A percentile compares a stretch with the other conserved stretches of the same genome.
phyloP scores from a whole-genome alignment of 2,113 vertebrate species.

The Sceloporus undulatus region DNA sequence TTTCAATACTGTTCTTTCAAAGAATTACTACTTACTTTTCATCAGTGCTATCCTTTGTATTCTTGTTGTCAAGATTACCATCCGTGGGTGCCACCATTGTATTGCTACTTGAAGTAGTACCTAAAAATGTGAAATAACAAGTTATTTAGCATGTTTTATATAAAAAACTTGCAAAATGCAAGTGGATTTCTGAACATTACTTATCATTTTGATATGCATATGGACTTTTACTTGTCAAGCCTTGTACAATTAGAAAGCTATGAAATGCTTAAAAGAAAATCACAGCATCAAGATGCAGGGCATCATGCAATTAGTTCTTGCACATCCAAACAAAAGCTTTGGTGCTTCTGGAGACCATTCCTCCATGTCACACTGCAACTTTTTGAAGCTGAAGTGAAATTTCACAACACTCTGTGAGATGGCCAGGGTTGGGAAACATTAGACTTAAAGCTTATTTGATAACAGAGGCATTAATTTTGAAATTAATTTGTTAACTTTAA shows the following conservation, averaged over 20 bases:
- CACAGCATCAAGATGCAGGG: background rate
- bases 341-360: background rate
- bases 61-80: conserved; percentile 87
- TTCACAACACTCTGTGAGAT: background rate
- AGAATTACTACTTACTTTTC: conserved; percentile 84
- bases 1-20: conserved; percentile 25
- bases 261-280: background rate
- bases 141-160: background rate
- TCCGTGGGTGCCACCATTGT: conserved; percentile 96
- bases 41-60: conserved; percentile 90
- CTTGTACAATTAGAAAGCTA: background rate
- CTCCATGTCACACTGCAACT: background rate
- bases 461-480: too few species aligned
- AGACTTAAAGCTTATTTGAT: background rate
- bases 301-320: background rate
- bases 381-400: background rate
- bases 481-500: background rate
- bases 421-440: background rate
- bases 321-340: background rate
- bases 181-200: background rate
- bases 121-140: conserved; percentile 69
- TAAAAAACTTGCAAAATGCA: background rate
- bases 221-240: background rate
- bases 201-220: background rate
- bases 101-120: conserved; percentile 98